A percentile compares a stretch with the other conserved stretches of the same genome.
Conservation (phyloP, 2,797 vertebrate genomes). For the Gallinago stenura region DNA sequence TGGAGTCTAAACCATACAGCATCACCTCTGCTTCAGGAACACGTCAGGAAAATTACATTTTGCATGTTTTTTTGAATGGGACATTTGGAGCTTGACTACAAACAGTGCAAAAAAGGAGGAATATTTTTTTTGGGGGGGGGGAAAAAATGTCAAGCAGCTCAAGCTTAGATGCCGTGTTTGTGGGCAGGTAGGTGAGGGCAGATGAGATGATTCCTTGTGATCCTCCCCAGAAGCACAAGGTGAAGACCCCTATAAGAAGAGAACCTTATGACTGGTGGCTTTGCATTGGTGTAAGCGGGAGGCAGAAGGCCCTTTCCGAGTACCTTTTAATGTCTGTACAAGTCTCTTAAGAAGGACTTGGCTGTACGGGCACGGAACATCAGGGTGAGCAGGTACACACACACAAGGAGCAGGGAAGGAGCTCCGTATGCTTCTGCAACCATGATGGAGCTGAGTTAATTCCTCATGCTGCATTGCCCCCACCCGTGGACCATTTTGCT, state of each 20-base stretch:
- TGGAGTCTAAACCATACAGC: background rate
- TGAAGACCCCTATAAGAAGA: background rate
- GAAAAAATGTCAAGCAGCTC: background rate
- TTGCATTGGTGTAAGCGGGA: background rate
- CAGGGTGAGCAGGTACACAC: too few species aligned
- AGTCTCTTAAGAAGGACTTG: background rate
- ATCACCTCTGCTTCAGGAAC: background rate
- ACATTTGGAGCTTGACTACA: background rate
- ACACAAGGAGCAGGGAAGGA: background rate
- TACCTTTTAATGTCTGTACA: background rate
- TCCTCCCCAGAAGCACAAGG: background rate
- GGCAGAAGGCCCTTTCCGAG: background rate
- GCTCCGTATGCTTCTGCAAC: background rate
- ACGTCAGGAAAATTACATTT: background rate
- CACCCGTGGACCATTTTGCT: background rate
- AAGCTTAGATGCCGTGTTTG: background rate
- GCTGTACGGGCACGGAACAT: too few species aligned
- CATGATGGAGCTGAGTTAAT: too few species aligned
- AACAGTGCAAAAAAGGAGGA: background rate
- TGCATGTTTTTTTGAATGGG: background rate
- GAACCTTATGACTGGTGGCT: background rate
- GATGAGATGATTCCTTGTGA: background rate
- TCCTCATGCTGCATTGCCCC: fast-evolving
- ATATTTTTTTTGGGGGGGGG: background rate
- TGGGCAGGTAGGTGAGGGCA: background rate